Evolutionary conservation across 2,888 invertebrate genomes (phyloP).

Genomic region (Globia sparganii): DNA sequence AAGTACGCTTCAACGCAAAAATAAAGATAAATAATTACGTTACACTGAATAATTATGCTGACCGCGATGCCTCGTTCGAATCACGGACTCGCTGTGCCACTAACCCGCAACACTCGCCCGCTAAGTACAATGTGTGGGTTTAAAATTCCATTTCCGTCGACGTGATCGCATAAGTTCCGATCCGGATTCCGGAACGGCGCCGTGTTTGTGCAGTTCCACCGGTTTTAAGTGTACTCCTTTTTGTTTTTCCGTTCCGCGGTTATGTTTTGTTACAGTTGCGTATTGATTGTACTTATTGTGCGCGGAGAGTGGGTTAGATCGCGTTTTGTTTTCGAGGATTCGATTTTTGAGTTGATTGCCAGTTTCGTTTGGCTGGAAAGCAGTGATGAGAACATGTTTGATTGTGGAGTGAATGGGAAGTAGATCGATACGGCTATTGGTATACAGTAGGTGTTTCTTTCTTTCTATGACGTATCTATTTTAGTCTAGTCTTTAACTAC

Average conservation of each 20-base stretch:
- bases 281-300: constrained; percentile 67
- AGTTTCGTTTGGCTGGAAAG: constrained; percentile 10
- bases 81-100: constrained; percentile 40
- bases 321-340: constrained; percentile 28
- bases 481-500: too few species aligned
- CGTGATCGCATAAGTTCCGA: constrained; percentile 85
- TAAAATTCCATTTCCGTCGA: constrained; percentile 88
- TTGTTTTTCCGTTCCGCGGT: constrained; percentile 61
- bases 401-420: neutral
- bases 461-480: neutral
- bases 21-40: constrained; percentile 29
- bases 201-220: constrained; percentile 64
- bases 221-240: constrained; percentile 67
- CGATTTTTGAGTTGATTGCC: constrained; percentile 38
- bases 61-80: constrained; percentile 42
- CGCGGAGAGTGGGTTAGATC: constrained; percentile 29
- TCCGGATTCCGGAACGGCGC: constrained; percentile 75
- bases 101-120: constrained; percentile 55
- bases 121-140: constrained; percentile 84
- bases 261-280: constrained; percentile 61
- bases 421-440: neutral
- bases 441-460: neutral
- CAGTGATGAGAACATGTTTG: constrained; percentile 10
- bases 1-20: neutral
- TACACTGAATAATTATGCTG: constrained; percentile 37